phyloP scores from a whole-genome alignment of 2,113 vertebrate species.

The Oncorhynchus tshawytscha region DNA sequence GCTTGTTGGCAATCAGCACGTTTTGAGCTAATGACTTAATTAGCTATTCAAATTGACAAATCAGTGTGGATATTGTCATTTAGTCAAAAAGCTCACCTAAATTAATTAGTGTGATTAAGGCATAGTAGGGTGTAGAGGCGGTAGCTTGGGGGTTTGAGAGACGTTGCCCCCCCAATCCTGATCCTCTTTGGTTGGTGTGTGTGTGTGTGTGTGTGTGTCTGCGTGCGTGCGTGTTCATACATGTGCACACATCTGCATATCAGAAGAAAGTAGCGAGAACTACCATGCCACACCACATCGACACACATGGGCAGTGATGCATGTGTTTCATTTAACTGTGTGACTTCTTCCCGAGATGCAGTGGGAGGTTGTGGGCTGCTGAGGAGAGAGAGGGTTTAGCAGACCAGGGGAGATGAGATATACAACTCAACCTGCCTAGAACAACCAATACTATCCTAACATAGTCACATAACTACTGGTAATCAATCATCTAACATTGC shows the following conservation, averaged over 20 bases:
- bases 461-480: neutral
- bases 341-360: constrained; percentile 50
- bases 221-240: neutral
- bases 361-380: constrained; percentile 19
- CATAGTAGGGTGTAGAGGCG: constrained; percentile 67
- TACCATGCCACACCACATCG: constrained; percentile 45
- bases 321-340: constrained; percentile 64
- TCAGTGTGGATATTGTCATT: constrained; percentile 98
- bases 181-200: constrained; percentile 29
- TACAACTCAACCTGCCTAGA: neutral
- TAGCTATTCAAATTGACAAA: constrained; percentile 99
- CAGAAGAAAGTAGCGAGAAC: constrained; percentile 41
- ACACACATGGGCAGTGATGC: constrained; percentile 66
- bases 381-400: constrained; percentile 25
- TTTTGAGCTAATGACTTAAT: constrained; percentile 93
- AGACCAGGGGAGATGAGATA: constrained; percentile 23
- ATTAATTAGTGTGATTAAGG: constrained; percentile 98
- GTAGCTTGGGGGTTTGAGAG: constrained; percentile 62
- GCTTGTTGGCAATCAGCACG: constrained; percentile 95
- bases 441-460: neutral
- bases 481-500: neutral
- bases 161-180: constrained; percentile 59
- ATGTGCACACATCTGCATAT: neutral
- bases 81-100: constrained; percentile 96
- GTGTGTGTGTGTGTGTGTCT: neutral